Percentiles rank a stretch among this genome's conserved stretches.
Conservation (phyloP, 92 coral and sea anemone species). For the Phymanthus crucifer region DNA sequence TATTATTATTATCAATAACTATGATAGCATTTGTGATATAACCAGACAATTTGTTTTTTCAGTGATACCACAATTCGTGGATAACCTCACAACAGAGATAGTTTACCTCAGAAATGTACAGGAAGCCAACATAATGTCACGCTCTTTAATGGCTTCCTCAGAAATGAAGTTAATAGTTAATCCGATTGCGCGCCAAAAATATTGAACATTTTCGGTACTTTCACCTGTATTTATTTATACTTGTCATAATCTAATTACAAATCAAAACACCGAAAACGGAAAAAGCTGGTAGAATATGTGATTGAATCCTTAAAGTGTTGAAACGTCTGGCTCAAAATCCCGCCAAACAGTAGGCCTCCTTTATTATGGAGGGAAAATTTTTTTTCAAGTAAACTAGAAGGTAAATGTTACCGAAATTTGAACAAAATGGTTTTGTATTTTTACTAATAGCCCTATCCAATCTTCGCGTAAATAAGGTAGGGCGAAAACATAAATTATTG, state of each 20-base stretch:
- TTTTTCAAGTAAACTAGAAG: neutral
- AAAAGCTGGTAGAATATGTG: neutral
- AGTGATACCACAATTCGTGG: neutral
- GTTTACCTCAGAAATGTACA: neutral
- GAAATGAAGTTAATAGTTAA: neutral
- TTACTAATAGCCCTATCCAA: neutral
- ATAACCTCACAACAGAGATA: neutral
- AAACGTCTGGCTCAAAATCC: neutral
- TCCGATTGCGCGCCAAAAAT: neutral
- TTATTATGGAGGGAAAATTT: neutral
- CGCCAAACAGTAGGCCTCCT: neutral
- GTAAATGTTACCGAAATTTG: neutral
- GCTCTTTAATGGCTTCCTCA: neutral
- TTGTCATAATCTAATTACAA: neutral
- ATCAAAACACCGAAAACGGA: neutral
- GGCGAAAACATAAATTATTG: neutral
- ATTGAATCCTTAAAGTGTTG: neutral
- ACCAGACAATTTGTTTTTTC: too few species aligned
- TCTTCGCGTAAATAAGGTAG: neutral
- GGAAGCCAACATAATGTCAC: slow-evolving; percentile 3
- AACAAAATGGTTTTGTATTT: neutral
- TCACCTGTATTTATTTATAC: neutral
- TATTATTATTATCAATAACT: neutral
- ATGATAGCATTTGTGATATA: neutral
- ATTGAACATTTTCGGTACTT: neutral